Evolutionary conservation across 2,113 vertebrate genomes (phyloP), one percentile per base, ranked within the genome.

Genomic region (Marcusenius ussheri): DNA sequence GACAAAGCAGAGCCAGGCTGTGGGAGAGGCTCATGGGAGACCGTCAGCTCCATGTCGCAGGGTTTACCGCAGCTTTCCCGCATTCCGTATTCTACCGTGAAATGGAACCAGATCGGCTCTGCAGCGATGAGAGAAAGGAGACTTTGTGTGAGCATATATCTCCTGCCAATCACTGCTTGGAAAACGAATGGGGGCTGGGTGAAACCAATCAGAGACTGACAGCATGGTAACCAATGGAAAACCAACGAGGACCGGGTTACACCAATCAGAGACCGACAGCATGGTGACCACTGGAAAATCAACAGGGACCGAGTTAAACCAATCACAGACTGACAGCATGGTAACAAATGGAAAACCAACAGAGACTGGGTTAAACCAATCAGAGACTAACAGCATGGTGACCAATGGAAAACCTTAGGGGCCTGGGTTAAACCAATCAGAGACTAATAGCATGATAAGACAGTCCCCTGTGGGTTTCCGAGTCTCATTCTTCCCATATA

Each of bases 11-110:
- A 13, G 70, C 45, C n/a, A 9, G 15, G 53, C 56, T 88, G 9
- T 56, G 21, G 46, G 53, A 89, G 83, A 35, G 27, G 15, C 89
- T 90, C 90, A 88, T 47, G 58, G 83, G 88, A 80, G 53, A 90
- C 4, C 13, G 3, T 89, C 6, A 53, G 45, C 66, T 70, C n/a
- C 21, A 90, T 90, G 39, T 91, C 90, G 45, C 74, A 49, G 66
- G 88, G 50, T 91, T 31, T 90, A 89, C 91, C 89, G 92, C 62
- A 50, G 47, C n/a, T 84, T n/a, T 11, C 42, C 35, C 5, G 7
- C 80, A 42, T 83, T 47, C 80, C 19, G 24, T 45, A 47, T 83
- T 47, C 42, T 83, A 83, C 77, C 17, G 39, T 42, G 31, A 45
- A 83, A 17, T 8, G 35, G 42, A 46, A 47, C 35, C 83, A 84